Evolutionary conservation across 2,113 vertebrate genomes (phyloP).

Genomic region (Progne subis): DNA sequence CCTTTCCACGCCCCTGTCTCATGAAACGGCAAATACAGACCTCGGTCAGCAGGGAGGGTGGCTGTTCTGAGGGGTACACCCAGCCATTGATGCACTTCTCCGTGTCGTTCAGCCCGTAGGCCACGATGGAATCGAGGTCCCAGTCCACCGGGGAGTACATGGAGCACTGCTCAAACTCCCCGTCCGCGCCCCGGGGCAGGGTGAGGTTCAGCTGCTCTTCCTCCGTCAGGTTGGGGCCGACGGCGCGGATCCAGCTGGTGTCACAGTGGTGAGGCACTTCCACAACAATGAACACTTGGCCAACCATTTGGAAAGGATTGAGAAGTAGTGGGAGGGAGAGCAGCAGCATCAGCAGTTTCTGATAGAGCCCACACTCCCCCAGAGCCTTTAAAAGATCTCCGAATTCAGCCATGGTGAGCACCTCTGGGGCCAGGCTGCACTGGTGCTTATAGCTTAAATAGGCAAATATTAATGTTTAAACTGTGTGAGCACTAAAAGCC

Average conservation of each 20-base stretch:
- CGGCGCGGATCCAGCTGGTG: slow-evolving; percentile 81
- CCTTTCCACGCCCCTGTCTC: accelerated
- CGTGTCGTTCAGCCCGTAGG: slow-evolving; percentile 76
- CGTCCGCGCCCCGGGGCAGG: slow-evolving; percentile 63
- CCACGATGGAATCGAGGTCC: slow-evolving; percentile 74
- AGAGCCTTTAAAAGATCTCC: slow-evolving; percentile 70
- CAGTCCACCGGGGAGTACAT: slow-evolving; percentile 78
- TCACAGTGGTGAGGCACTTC: slow-evolving; percentile 81
- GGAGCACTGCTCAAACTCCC: slow-evolving; percentile 77
- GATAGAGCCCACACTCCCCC: slow-evolving; percentile 83
- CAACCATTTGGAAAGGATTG: slow-evolving; percentile 74
- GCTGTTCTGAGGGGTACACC: slow-evolving; percentile 65
- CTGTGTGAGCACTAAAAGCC: neutral
- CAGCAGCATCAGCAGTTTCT: slow-evolving; percentile 75
- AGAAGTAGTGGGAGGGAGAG: slow-evolving; percentile 70
- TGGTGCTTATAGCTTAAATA: neutral
- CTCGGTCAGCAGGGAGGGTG: slow-evolving; percentile 80
- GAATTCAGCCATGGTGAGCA: neutral
- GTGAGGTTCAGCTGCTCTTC: slow-evolving; percentile 78
- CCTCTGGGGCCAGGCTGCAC: neutral
- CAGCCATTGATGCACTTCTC: slow-evolving; percentile 76
- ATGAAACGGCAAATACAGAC: slow-evolving; percentile 32
- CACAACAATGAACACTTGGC: slow-evolving; percentile 81
- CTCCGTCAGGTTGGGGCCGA: slow-evolving; percentile 74
- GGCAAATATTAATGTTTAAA: slow-evolving; percentile 57